Base-by-base conservation (phyloP, 2,113 vertebrate genomes). In the Polypterus senegalus region DNA sequence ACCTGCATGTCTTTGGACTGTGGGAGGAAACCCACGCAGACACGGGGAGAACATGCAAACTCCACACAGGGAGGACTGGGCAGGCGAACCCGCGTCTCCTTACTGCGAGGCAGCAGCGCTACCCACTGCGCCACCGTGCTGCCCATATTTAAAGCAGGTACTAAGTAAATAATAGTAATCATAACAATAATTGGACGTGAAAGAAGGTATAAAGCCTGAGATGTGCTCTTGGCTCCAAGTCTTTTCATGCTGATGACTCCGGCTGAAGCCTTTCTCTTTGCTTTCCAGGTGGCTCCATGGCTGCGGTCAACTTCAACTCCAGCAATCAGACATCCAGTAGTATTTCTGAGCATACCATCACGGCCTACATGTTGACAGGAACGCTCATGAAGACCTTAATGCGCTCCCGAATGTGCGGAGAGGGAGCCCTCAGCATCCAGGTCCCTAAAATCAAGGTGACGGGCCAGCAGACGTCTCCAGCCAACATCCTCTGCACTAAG, bases 341-440 rank as follows among this genome's bases (percentile, higher is more conserved):
- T 62, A 27, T 27, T 27, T 43, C 78, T 10, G 27, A 57, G 3
- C 46, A 66, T 2, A 48, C 71, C 6, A 44, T 73, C 43, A 72
- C 66, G 6, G 81, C 82, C 0, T 67, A 86, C 56, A 57, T 57
- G 47, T 73, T 83, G n/a, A 72, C 77, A 1, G 65, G 69, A 8
- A 68, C 71, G 8, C 67, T 89, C 0, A 76, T 84, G 71, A 77
- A 66, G 11, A 71, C 72, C 27, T 61, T 86, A 63, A 77, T 81
- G 75, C 69, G 58, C 48, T 78, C 71, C 1, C 77, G 59, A 7
- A 61, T 73, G 51, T 64, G 43, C 1, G 71, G 67, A 0, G 70
- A 81, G 63, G 77, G 68, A 10, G 68, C 74, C 1, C 65, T 89
- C 44, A 69, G 27, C 0, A 69, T 89, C 3, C 63, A 69, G 7